phyloP scores from a whole-genome alignment of 2,888 invertebrate species.

The Eilema caniola region DNA sequence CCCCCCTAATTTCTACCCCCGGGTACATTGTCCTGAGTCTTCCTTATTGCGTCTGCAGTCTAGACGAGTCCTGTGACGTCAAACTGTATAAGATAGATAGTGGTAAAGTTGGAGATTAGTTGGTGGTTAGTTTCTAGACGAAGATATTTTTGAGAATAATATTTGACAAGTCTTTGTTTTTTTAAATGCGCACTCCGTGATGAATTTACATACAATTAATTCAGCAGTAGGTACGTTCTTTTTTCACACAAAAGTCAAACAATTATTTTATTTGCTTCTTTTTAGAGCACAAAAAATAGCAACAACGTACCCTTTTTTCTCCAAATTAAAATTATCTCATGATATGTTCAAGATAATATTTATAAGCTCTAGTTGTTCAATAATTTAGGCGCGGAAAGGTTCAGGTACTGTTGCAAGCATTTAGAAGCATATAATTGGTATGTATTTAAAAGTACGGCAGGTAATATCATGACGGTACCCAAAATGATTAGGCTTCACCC shows the following conservation, averaged over 20 bases:
- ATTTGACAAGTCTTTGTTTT: slow-evolving; percentile 10
- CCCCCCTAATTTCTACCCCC: no score
- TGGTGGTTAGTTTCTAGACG: slow-evolving; percentile 55
- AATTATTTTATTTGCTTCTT: neutral
- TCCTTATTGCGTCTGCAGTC: slow-evolving; percentile 68
- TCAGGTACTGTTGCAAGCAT: no score
- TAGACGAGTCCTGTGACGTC: slow-evolving; percentile 71
- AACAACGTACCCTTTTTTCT: no score
- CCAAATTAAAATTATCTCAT: no score
- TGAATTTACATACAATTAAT: neutral
- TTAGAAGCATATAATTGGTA: no score
- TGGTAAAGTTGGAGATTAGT: slow-evolving; percentile 15
- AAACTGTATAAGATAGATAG: slow-evolving; percentile 29
- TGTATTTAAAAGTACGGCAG: no score
- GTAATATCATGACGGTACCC: no score
- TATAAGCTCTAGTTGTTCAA: no score
- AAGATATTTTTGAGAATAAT: slow-evolving; percentile 31
- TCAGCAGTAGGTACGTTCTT: neutral
- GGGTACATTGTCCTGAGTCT: slow-evolving; percentile 66
- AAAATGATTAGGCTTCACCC: no score
- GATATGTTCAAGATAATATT: no score
- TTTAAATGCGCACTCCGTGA: neutral
- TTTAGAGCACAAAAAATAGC: no score
- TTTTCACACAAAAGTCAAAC: neutral
- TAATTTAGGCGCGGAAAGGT: no score